Evolutionary conservation across 2,797 vertebrate genomes (phyloP).

Genomic region (Alfaro cultratus): DNA sequence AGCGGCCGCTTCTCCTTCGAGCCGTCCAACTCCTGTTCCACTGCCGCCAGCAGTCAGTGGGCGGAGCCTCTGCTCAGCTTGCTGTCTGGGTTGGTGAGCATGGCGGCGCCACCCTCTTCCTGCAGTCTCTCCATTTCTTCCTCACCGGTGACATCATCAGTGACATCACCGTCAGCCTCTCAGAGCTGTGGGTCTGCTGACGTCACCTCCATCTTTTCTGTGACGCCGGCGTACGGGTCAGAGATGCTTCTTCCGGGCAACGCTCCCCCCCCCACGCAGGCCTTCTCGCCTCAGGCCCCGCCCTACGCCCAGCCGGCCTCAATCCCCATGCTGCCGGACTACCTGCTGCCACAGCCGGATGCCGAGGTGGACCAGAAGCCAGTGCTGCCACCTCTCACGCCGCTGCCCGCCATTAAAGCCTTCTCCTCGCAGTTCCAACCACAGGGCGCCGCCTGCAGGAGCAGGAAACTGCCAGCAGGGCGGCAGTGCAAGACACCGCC

Average conservation of each 20-base stretch:
- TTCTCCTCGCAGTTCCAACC: conserved; percentile 87
- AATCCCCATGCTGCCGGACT: conserved; percentile 90
- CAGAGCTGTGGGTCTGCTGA: conserved; percentile 81
- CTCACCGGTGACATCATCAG: conserved; percentile 55
- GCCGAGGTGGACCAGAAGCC: conserved; percentile 88
- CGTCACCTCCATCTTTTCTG: conserved; percentile 55
- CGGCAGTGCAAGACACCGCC: conserved; percentile 90
- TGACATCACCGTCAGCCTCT: conserved; percentile 27
- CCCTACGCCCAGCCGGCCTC: conserved; percentile 85
- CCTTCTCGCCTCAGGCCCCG: conserved; percentile 75
- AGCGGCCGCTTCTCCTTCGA: conserved; percentile 94
- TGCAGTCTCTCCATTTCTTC: conserved; percentile 60
- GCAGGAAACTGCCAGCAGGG: conserved; percentile 84
- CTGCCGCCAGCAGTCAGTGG: conserved; percentile 84
- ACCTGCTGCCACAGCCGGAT: conserved; percentile 84
- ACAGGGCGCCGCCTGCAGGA: conserved; percentile 75
- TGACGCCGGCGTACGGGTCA: conserved; percentile 53
- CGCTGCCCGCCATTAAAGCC: conserved; percentile 94
- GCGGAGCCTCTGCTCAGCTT: conserved; percentile 94
- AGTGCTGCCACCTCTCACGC: conserved; percentile 87
- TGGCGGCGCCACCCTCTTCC: conserved; percentile 61
- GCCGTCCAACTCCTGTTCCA: conserved; percentile 60
- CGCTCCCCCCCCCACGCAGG: conserved; percentile 73
- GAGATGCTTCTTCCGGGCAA: conserved; percentile 60
- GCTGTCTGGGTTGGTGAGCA: conserved; percentile 90